Evolutionary conservation across 2,888 invertebrate species (phyloP).

Genomic region (Agonum fuliginosum): DNA sequence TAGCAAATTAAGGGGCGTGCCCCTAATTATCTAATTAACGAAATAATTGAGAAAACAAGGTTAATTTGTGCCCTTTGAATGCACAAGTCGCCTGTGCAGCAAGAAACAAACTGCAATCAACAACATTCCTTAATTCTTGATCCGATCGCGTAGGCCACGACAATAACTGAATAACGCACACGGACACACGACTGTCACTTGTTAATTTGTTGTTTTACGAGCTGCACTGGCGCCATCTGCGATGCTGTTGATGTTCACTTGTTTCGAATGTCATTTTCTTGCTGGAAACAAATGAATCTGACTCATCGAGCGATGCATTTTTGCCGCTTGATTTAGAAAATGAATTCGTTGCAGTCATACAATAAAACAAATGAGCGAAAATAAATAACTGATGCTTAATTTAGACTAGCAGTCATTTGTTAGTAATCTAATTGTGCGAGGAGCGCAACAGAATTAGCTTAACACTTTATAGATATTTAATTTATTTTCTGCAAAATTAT

Average conservation of each 20-base stretch:
- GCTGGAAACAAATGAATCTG: conserved; percentile 1
- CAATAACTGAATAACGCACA: conserved; percentile 37
- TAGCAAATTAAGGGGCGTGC: not conserved
- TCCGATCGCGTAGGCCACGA: conserved; percentile 20
- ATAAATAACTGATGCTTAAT: conserved; percentile 29
- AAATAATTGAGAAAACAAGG: conserved; percentile 11
- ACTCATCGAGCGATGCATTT: not conserved
- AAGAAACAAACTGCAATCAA: conserved; percentile 18
- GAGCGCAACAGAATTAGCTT: too few species aligned
- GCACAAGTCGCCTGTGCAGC: not conserved
- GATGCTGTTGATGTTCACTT: conserved; percentile 26
- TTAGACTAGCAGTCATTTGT: conserved; percentile 30
- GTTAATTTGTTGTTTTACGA: conserved; percentile 42
- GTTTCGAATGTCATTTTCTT: not conserved
- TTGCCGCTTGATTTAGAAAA: conserved; percentile 23
- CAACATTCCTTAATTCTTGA: conserved; percentile 13
- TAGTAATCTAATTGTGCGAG: conserved; percentile 26
- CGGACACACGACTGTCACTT: conserved; percentile 10
- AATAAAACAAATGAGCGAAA: conserved; percentile 33
- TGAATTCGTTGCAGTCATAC: conserved; percentile 1
- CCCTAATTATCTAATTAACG: conserved; percentile 23
- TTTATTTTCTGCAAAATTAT: not conserved
- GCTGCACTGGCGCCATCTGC: conserved; percentile 35
- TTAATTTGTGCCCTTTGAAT: conserved; percentile 25
- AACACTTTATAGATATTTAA: not conserved